A percentile compares a stretch with the other conserved stretches of the same genome.
Conservation (phyloP, 2,113 vertebrate species). For the Saccopteryx bilineata region DNA sequence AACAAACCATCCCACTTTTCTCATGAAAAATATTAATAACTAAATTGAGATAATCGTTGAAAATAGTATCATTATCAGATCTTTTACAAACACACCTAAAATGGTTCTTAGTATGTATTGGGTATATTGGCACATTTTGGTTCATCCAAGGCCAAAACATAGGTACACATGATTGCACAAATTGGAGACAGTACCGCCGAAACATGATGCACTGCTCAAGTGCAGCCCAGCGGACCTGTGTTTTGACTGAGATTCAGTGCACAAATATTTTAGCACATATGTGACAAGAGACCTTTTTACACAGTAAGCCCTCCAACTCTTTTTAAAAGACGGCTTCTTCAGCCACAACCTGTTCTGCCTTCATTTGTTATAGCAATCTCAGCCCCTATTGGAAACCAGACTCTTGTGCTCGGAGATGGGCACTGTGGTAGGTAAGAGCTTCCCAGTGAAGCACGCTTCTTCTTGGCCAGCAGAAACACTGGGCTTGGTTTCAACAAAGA, state of each 20-base stretch:
- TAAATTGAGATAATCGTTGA: not conserved
- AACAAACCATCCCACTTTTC: not conserved
- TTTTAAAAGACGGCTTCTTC: not conserved
- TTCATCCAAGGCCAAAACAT: not conserved
- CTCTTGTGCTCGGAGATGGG: not conserved
- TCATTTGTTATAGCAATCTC: conserved; percentile 63
- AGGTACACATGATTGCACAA: not conserved
- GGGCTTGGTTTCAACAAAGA: conserved; percentile 49
- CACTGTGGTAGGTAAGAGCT: conserved; percentile 51
- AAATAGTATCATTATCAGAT: not conserved
- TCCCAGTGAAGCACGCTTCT: conserved; percentile 39
- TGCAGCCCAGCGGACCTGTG: not conserved
- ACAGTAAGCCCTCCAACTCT: not conserved
- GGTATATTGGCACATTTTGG: not conserved
- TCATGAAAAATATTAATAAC: not conserved
- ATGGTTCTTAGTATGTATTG: not conserved
- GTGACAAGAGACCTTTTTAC: not conserved
- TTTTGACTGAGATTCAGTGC: not conserved
- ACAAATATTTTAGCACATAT: not conserved
- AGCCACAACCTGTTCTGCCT: conserved; percentile 55
- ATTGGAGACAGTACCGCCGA: not conserved
- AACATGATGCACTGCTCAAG: not conserved
- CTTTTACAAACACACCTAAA: not conserved
- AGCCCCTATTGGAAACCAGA: conserved; percentile 67
- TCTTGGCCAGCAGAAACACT: conserved; percentile 28